A percentile compares a stretch with the other conserved stretches of the same genome.
These are phyloP conservation scores for Nothocercus nigrocapillus DNA, from an alignment of 2,113 vertebrate genomes.

Conservation along the genomic window DNA sequence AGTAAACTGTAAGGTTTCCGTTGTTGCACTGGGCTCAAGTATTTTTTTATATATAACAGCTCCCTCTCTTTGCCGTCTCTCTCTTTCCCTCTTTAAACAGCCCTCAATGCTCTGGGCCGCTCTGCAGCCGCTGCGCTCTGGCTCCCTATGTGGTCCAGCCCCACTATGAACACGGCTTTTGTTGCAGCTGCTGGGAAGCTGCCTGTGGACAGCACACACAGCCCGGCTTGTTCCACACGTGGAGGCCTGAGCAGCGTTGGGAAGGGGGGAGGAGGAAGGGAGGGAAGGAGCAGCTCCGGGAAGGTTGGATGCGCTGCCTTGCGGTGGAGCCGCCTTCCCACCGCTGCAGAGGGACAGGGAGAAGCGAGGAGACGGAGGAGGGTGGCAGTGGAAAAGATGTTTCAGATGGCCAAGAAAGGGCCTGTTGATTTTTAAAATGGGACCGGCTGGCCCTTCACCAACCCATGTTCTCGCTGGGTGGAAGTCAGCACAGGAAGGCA, in stretches of 20 bases:
- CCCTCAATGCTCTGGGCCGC: conserved; percentile 62
- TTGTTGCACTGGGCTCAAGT: conserved; percentile 79
- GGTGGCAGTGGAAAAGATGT: conserved; percentile 12
- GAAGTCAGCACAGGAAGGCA: neutral
- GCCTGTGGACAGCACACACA: conserved; percentile 72
- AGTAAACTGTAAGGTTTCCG: conserved; percentile 83
- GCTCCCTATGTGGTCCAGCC: conserved; percentile 75
- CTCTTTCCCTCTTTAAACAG: conserved; percentile 61
- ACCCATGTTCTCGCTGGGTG: neutral
- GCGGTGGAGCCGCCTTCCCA: neutral
- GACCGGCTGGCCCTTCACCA: neutral
- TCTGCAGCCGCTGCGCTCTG: conserved; percentile 49
- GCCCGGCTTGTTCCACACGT: conserved; percentile 63
- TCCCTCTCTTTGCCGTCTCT: conserved; percentile 60
- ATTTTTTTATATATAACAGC: conserved; percentile 55
- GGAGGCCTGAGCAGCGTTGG: neutral
- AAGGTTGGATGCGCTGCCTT: conserved; percentile 18
- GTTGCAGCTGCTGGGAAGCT: conserved; percentile 72
- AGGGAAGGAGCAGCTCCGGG: neutral
- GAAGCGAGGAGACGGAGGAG: neutral
- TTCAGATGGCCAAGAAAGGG: conserved; percentile 41
- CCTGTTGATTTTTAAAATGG: conserved; percentile 18
- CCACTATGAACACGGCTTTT: conserved; percentile 75
- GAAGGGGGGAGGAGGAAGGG: neutral
- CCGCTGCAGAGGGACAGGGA: neutral